A percentile compares a stretch with the other conserved stretches of the same genome.
phyloP scores from a whole-genome alignment of 2,797 vertebrate genomes.

The Eulemur coronatus region DNA sequence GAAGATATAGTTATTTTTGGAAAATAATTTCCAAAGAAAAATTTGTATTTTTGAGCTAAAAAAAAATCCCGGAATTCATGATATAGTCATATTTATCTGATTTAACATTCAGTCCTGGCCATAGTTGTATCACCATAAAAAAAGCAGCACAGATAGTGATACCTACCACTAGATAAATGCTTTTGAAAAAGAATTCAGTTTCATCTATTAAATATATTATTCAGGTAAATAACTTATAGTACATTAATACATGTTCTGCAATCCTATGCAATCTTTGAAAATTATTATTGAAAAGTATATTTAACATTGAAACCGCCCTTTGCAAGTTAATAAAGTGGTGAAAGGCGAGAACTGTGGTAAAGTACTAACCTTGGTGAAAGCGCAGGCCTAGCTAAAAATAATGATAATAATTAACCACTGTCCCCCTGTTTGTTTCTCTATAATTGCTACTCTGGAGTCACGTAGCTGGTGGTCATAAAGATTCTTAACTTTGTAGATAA shows the following conservation, averaged over 20 bases:
- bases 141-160: background rate
- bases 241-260: background rate
- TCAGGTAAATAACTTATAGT: background rate
- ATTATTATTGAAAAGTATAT: background rate
- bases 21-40: constrained; percentile 9
- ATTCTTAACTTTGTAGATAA: no score
- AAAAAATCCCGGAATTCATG: background rate
- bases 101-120: background rate
- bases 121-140: background rate
- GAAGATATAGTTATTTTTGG: background rate
- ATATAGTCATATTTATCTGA: background rate
- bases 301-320: background rate
- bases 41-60: constrained; percentile 26
- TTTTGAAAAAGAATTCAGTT: background rate
- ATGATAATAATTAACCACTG: no score
- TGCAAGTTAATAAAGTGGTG: no score
- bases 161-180: background rate
- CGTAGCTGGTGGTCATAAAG: no score
- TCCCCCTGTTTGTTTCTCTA: no score
- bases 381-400: no score
- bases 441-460: no score
- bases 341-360: no score
- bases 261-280: background rate
- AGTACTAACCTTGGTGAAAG: no score
- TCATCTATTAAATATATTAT: background rate